Evolutionary conservation across 2,797 vertebrate species (phyloP), one percentile per base, ranked within the genome.

Genomic region (Glossophaga mutica): DNA sequence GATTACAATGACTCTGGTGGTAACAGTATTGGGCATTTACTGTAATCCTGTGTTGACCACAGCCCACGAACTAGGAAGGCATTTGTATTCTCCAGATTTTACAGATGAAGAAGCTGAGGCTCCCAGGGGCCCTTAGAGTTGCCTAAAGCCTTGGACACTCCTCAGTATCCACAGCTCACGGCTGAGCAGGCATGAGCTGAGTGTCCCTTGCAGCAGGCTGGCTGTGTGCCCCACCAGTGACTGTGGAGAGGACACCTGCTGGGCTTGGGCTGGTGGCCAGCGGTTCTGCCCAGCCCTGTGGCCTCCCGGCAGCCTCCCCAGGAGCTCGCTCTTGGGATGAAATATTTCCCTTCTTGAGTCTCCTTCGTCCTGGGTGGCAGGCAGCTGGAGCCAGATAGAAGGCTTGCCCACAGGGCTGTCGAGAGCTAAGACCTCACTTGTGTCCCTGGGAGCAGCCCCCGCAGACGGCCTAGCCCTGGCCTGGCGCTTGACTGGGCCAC

Each of bases 181-280:
- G 87, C 62, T 70, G 77, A 91, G 52, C 81, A 73, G 84, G 46
- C 52, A 8, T 14, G 42, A 88, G 65, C 12, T 70, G 70, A 32
- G 12, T 50, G 55, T 65, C 88, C 71, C 86, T 46, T 9, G 81
- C 16, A 3, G 67, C 76, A 50, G 70, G 73, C 91, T 90, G 91
- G 93, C 95, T 57, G 76, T 32, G 50, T 62, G 88, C 93, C 77
- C 78, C 7, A 29, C 82, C 37, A 18, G 67, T 76, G 77, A 87
- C 81, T 34, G 3, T 24, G 4, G 52, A 57, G 52, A 77, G 95
- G 83, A 96, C 76, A 97, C 95, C 94, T 97, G 94, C 91, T 21
- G 81, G 71, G 86, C 79, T 83, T 3, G 0, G 46, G 87, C 94
- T 42, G 50, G 62, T 65, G 68, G 77, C 95, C 89, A 93, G 76